Evolutionary conservation across 1,140 invertebrate species (phyloP).

Genomic region (Leptestheria dahalacensis): DNA sequence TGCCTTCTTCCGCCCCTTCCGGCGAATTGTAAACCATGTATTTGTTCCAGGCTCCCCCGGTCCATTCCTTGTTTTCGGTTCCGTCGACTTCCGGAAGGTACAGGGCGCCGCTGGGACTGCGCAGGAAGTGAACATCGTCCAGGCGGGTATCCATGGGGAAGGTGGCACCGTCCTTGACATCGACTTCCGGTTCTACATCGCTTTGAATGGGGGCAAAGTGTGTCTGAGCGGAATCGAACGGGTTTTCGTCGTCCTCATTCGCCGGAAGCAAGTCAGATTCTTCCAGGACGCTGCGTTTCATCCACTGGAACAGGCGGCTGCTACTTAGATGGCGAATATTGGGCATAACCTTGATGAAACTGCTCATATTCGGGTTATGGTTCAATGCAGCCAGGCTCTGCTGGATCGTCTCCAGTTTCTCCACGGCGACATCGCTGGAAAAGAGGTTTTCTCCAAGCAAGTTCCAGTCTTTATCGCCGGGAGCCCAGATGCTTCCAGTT

Average conservation of each 20-base stretch:
- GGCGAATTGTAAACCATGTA: slow-evolving; percentile 36
- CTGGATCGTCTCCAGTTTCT: neutral
- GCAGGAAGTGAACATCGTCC: slow-evolving; percentile 35
- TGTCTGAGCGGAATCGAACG: slow-evolving; percentile 49
- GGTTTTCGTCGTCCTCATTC: slow-evolving; percentile 31
- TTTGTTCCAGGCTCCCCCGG: slow-evolving; percentile 22
- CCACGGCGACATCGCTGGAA: neutral
- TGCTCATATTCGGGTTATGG: neutral
- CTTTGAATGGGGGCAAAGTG: slow-evolving; percentile 58
- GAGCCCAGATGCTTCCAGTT: neutral
- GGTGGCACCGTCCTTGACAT: slow-evolving; percentile 4
- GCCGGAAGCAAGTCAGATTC: neutral
- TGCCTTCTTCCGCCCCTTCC: neutral
- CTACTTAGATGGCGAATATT: slow-evolving; percentile 1
- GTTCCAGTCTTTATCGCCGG: slow-evolving; percentile 1
- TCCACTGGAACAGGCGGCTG: slow-evolving; percentile 3
- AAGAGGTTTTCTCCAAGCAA: neutral
- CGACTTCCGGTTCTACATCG: slow-evolving; percentile 23
- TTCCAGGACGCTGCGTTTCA: neutral
- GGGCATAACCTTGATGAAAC: slow-evolving; percentile 2
- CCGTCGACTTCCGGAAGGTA: slow-evolving; percentile 20
- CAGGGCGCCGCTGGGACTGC: slow-evolving; percentile 26
- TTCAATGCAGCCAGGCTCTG: slow-evolving; percentile 4
- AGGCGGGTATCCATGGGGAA: slow-evolving; percentile 33
- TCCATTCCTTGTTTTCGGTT: neutral